A percentile compares a stretch with the other conserved stretches of the same genome.
Conservation (phyloP, 2,113 vertebrate species). For the Phoenicopterus ruber region DNA sequence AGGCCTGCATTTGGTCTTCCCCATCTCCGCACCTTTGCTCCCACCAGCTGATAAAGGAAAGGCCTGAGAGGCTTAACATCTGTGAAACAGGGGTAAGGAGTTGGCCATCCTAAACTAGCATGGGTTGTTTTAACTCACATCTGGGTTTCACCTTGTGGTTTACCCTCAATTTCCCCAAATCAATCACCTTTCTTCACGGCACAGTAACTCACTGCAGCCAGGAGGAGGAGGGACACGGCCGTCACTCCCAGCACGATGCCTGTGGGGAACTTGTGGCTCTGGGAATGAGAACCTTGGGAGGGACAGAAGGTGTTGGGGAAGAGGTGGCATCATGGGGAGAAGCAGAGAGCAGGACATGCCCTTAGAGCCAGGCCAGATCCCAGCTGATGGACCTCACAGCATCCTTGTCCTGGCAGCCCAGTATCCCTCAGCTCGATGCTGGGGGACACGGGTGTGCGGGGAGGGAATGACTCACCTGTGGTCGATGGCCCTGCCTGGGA, state of each 20-base stretch:
- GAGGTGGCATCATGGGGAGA: not conserved
- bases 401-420: not conserved
- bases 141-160: not conserved
- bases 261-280: too few species aligned
- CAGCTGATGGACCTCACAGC: fast-evolving
- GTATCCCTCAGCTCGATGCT: fast-evolving
- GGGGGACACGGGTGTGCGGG: too few species aligned
- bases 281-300: too few species aligned
- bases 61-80: not conserved
- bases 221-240: not conserved
- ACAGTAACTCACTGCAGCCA: not conserved
- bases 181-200: not conserved
- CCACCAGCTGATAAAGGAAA: not conserved
- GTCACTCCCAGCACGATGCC: too few species aligned
- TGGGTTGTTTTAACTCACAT: fast-evolving
- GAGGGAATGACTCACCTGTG: not conserved
- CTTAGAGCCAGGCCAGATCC: not conserved
- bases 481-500: not conserved
- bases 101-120: not conserved
- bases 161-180: not conserved
- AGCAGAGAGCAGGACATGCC: too few species aligned
- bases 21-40: not conserved
- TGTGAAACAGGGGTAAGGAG: too few species aligned
- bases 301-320: too few species aligned
- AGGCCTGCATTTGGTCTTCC: not conserved